Evolutionary conservation across 2,888 invertebrate genomes (phyloP).

Genomic region (Oxyteleia sp.): DNA sequence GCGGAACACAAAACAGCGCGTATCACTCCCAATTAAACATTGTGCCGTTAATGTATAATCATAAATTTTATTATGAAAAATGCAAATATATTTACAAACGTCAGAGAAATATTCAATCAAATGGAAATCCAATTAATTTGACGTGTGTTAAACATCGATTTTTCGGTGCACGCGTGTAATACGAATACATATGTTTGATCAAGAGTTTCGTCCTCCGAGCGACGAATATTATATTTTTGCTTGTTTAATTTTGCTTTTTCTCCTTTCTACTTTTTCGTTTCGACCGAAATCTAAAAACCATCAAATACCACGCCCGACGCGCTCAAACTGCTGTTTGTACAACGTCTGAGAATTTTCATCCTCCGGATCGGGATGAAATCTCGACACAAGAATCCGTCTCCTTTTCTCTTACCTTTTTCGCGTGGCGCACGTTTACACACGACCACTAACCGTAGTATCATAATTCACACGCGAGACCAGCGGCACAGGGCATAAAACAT

Average conservation of each 20-base stretch:
- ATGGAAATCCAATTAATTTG: constrained; percentile 50
- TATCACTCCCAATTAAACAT: constrained; percentile 38
- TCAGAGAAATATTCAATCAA: constrained; percentile 38
- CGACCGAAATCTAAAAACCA: constrained; percentile 23
- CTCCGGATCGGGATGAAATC: constrained; percentile 72
- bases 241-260: too few relatives aligned
- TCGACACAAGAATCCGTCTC: constrained; percentile 67
- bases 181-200: constrained; percentile 42
- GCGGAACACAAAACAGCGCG: too few relatives aligned
- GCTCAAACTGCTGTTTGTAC: constrained; percentile 36
- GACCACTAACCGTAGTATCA: constrained; percentile 61
- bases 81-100: constrained; percentile 41
- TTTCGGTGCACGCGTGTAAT: constrained; percentile 7
- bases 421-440: constrained; percentile 52
- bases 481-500: constrained; percentile 76
- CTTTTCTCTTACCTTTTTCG: constrained; percentile 50
- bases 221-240: too few relatives aligned
- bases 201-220: too few relatives aligned
- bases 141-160: constrained; percentile 31
- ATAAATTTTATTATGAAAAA: constrained; percentile 47
- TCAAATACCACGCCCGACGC: constrained; percentile 37
- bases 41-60: constrained; percentile 51
- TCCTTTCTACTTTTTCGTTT: constrained; percentile 19
- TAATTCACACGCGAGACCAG: constrained; percentile 76
- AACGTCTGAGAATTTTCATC: constrained; percentile 68